Percentiles rank a stretch among this genome's conserved stretches.
Conservation (phyloP, 2,888 invertebrate species). For the Drosophila phalerata region DNA sequence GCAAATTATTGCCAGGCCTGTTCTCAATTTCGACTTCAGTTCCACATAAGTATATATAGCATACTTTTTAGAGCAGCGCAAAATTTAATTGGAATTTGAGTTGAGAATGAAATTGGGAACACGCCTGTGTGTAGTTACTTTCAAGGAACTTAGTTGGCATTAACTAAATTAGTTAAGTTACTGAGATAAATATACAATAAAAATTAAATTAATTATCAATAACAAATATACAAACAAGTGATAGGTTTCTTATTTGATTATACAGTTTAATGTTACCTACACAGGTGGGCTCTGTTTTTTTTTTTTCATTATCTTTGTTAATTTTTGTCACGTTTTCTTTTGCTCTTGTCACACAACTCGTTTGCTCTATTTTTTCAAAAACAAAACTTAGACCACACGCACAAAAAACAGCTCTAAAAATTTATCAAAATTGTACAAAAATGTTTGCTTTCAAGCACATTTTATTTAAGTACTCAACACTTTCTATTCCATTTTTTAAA, state of each 20-base stretch:
- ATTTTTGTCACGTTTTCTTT: conserved; percentile 26
- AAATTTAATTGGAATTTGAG: not conserved
- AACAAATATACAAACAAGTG: conserved; percentile 39
- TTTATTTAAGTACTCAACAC: conserved; percentile 39
- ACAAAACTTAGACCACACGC: conserved; percentile 55
- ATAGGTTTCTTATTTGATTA: conserved; percentile 44
- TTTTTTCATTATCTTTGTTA: conserved; percentile 38
- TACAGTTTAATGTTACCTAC: conserved; percentile 66
- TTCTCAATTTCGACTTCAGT: not conserved
- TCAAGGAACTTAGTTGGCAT: conserved; percentile 55
- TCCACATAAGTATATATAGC: not conserved
- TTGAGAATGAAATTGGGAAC: conserved; percentile 3
- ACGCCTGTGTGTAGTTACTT: conserved; percentile 27
- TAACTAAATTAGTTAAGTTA: conserved; percentile 46
- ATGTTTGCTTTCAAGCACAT: conserved; percentile 30
- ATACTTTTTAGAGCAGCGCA: conserved; percentile 8
- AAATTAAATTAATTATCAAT: conserved; percentile 12
- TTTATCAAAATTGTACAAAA: conserved; percentile 79
- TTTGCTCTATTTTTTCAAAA: conserved; percentile 37
- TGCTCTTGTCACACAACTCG: conserved; percentile 56
- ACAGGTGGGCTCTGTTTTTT: conserved; percentile 72
- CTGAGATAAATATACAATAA: conserved; percentile 4
- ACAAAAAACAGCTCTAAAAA: conserved; percentile 74
- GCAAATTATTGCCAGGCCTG: conserved; percentile 31
- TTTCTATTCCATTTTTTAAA: conserved; percentile 48